These are phyloP conservation scores for Dunckerocampus dactyliophorus DNA, from an alignment of 2,113 vertebrate species.

Conservation along the genomic window DNA sequence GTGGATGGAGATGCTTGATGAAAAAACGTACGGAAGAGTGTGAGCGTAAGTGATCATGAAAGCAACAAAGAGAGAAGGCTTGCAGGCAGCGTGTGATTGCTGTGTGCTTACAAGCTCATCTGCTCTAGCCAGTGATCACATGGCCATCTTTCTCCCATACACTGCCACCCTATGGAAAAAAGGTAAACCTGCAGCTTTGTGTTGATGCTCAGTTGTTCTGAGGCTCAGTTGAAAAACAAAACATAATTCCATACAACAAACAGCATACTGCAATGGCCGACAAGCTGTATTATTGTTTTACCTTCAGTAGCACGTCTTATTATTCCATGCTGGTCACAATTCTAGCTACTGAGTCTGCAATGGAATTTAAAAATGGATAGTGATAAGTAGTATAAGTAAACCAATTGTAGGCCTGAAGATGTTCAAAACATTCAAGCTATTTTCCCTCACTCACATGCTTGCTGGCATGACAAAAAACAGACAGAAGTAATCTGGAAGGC, in stretches of 20 bases:
- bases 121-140: conserved; percentile 48
- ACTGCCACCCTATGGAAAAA: conserved; percentile 73
- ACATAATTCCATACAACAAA: conserved; percentile 23
- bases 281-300: conserved; percentile 32
- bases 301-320: conserved; percentile 31
- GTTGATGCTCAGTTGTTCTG: background rate
- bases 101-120: conserved; percentile 55
- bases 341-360: conserved; percentile 43
- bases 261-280: conserved; percentile 21
- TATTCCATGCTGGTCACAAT: conserved; percentile 45
- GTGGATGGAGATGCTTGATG: conserved; percentile 19
- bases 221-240: conserved; percentile 6
- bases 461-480: conserved; percentile 23
- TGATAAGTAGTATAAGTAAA: conserved; percentile 41
- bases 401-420: conserved; percentile 34
- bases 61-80: conserved; percentile 23
- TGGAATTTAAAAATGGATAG: conserved; percentile 45
- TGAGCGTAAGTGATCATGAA: conserved; percentile 8
- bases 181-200: conserved; percentile 38
- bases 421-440: conserved; percentile 21
- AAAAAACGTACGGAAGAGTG: conserved; percentile 31
- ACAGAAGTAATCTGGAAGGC: conserved; percentile 40
- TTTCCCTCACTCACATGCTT: conserved; percentile 5
- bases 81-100: conserved; percentile 52
- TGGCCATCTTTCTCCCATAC: conserved; percentile 49